phyloP scores from a whole-genome alignment of 1,140 invertebrate genomes.

The Diabrotica virgifera region DNA sequence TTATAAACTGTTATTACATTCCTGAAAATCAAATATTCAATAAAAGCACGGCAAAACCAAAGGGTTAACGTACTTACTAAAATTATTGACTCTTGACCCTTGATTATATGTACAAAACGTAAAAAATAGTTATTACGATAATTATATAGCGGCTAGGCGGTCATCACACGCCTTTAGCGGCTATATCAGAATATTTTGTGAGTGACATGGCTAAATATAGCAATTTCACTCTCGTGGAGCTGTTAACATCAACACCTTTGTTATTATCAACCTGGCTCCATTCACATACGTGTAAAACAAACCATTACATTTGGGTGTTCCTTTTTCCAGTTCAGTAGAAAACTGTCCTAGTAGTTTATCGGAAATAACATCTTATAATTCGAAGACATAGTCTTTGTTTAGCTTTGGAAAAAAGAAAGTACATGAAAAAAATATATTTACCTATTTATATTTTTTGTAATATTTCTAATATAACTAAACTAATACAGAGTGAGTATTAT shows the following conservation, averaged over 20 bases:
- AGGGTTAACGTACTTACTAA: conserved; percentile 11
- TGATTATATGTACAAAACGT: conserved; percentile 20
- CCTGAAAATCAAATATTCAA: too few species aligned
- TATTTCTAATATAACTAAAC: too few species aligned
- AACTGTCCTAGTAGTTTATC: too few species aligned
- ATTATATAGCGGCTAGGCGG: conserved; percentile 15
- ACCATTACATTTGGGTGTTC: too few species aligned
- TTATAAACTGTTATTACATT: too few species aligned
- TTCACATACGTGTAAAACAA: too few species aligned
- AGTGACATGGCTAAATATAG: conserved; percentile 21
- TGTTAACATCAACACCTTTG: conserved; percentile 21
- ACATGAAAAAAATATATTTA: neutral
- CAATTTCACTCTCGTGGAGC: conserved; percentile 17
- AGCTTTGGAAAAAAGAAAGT: neutral
- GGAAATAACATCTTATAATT: too few species aligned
- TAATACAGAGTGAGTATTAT: too few species aligned
- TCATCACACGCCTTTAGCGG: conserved; percentile 1
- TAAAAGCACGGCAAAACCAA: neutral
- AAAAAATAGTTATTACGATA: conserved; percentile 20
- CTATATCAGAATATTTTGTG: conserved; percentile 9
- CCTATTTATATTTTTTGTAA: neutral
- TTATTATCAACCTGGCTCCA: conserved; percentile 1
- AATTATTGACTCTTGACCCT: conserved; percentile 14
- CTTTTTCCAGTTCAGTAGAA: too few species aligned
- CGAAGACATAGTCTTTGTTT: neutral